A percentile compares a stretch with the other conserved stretches of the same genome.
Conservation (phyloP, 2,888 invertebrate species). For the Matsumyia berberina region DNA sequence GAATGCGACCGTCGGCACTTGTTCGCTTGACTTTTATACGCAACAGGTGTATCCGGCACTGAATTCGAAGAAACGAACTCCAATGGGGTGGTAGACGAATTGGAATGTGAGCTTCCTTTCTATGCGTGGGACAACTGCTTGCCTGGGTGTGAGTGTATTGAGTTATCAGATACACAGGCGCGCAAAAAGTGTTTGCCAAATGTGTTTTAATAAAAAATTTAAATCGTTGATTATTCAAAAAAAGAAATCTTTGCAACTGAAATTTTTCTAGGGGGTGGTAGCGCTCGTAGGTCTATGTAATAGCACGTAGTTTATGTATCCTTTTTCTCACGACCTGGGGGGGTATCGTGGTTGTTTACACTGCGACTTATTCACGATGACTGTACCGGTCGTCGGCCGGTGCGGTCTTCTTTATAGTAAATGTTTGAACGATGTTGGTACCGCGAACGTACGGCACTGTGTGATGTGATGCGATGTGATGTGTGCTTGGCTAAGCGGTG, state of each 20-base stretch:
- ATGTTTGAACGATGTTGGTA: slow-evolving; percentile 11
- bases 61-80: background rate
- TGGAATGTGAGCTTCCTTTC: background rate
- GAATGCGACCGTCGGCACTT: slow-evolving; percentile 49
- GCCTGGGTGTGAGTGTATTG: background rate
- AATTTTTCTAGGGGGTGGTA: slow-evolving; percentile 6
- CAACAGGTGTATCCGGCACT: slow-evolving; percentile 58
- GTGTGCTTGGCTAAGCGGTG: background rate
- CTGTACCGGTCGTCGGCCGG: slow-evolving; percentile 39
- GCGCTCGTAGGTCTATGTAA: background rate
- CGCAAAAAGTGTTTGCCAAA: slow-evolving; percentile 35
- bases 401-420: slow-evolving; percentile 59
- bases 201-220: slow-evolving; percentile 30
- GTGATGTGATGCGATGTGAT: background rate
- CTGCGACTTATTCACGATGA: slow-evolving; percentile 55
- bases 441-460: slow-evolving; percentile 10
- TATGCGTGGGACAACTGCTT: slow-evolving; percentile 38
- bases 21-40: slow-evolving; percentile 58
- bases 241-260: slow-evolving; percentile 9
- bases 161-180: slow-evolving; percentile 48
- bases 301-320: slow-evolving; percentile 1
- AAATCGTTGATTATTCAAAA: slow-evolving; percentile 2
- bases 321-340: slow-evolving; percentile 17
- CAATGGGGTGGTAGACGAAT: background rate
- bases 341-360: slow-evolving; percentile 30